Conservation (phyloP, 64 coral and sea anemone species). For the Anthopleura sola region DNA sequence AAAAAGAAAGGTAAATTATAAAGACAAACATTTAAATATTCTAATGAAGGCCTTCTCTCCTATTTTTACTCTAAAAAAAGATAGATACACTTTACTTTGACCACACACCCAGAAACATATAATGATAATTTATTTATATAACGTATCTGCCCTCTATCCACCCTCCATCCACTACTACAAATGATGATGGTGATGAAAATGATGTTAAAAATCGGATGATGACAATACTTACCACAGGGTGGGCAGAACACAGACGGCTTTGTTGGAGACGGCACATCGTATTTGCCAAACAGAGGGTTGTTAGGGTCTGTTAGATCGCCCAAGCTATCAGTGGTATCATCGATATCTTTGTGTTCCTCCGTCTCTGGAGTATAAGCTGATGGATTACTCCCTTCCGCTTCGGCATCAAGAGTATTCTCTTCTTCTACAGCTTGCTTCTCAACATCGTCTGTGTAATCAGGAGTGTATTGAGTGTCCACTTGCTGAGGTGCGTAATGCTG, state of each 20-base stretch:
- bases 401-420: constrained; percentile 29
- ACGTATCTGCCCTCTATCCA: too few species aligned
- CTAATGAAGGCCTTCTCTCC: too few species aligned
- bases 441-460: constrained; percentile 43
- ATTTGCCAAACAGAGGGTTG: constrained; percentile 23
- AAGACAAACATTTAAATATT: too few species aligned
- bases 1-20: background rate
- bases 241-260: constrained; percentile 33
- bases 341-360: background rate
- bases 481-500: background rate
- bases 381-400: constrained; percentile 13
- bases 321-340: background rate
- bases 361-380: background rate
- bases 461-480: background rate
- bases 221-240: constrained; percentile 35
- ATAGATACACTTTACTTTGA: too few species aligned
- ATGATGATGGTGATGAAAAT: too few species aligned
- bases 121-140: too few species aligned
- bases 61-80: too few species aligned
- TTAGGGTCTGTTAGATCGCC: constrained; percentile 7
- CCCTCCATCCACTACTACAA: too few species aligned
- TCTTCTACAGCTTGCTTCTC: constrained; percentile 54
- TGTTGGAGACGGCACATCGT: background rate
- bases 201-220: background rate
- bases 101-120: too few species aligned